These are phyloP conservation scores for Motacilla tschutschensis DNA, from an alignment of 2,113 vertebrate genomes.

Conservation along the genomic window DNA sequence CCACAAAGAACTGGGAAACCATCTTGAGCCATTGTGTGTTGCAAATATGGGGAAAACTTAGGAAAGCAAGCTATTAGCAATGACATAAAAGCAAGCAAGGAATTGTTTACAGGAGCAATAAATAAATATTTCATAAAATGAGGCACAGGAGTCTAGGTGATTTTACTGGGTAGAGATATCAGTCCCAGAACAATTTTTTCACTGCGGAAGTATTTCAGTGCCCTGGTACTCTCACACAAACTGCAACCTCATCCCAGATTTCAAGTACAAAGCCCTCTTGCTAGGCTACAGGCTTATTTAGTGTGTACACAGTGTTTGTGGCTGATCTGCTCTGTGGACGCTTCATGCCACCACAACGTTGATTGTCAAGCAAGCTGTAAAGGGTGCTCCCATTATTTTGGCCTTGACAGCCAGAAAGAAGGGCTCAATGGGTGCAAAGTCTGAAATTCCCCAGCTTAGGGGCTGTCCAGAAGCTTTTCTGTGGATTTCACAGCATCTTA, in stretches of 20 bases:
- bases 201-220: neutral
- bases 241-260: neutral
- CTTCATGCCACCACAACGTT: neutral
- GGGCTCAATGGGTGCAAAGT: neutral
- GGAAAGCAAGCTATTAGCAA: neutral
- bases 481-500: neutral
- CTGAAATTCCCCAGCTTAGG: neutral
- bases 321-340: neutral
- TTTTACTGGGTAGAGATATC: neutral
- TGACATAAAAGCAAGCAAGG: neutral
- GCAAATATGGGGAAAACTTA: neutral
- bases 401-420: neutral
- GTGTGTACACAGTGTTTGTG: neutral
- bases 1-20: neutral
- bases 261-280: neutral
- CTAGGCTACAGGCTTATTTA: neutral
- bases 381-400: fast-evolving
- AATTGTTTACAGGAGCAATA: neutral
- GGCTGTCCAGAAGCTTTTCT: neutral
- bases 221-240: neutral
- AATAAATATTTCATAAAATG: neutral
- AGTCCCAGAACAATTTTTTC: neutral
- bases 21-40: neutral
- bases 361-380: neutral
- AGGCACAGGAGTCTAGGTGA: fast-evolving